Base-by-base conservation (phyloP, 2,888 invertebrate species). In the Tiphia femorata region DNA sequence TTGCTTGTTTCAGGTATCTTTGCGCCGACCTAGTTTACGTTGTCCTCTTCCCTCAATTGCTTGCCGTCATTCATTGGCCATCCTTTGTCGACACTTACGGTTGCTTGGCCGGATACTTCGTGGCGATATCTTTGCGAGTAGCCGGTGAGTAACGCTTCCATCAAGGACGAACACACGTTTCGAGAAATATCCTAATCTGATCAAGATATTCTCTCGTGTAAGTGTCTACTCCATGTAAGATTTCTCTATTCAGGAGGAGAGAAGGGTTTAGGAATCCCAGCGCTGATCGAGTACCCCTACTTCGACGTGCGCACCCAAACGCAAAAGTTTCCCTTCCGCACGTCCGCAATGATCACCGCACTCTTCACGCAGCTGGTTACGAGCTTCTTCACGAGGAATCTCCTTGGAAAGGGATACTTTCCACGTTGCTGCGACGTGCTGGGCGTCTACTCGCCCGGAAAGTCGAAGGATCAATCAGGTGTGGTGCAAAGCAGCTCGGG, bases 11-110 rank as follows among this genome's bases (percentile, higher is more conserved):
- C 27, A 86, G 86, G 71, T 88, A 87, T 76, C 83, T 92, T 62
- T 90, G 90, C 76, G 88, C 90, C 19, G 92, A 92, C 77, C 83
- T 92, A 49, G 89, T 91, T 62, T 92, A 90, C 82, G 91, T 91
- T 55, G 87, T 91, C 54, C 85, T 92, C 27, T 92, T 92, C 76
- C 91, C 92, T 0, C 91, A 92, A 83, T 85, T 92, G 10, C 81
- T 90, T 29, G 87, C 89, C 48, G 89, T 91, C 21, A 86, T 92
- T 30, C 89, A 91, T 79, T 86, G 88, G 83, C 84, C 86, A n/a
- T 82, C 86, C 17, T 80, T 86, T 58, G 87, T 88, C 64, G 91
- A 92, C 80, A 89, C 90, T 1, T 91, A 91, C 70, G 91, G 91
- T 10, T 90, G 89, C 37, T 81, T 91, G 2, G 81, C 84, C 1